phyloP scores from a whole-genome alignment of 2,797 vertebrate species.

The Neopelma chrysocephalum region DNA sequence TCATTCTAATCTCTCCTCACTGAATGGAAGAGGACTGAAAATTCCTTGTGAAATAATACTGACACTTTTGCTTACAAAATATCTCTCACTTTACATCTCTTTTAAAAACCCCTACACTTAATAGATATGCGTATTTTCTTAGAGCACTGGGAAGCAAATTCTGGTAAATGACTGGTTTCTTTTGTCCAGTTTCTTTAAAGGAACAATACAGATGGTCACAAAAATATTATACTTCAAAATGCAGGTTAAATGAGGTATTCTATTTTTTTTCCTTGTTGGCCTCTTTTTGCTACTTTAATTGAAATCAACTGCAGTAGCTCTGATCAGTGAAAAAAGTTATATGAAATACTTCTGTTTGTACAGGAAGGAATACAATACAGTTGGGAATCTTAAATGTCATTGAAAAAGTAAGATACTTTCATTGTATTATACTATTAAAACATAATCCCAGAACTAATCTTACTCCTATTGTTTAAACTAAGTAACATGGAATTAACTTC shows the following conservation, averaged over 20 bases:
- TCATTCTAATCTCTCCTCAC: background rate
- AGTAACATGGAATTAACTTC: background rate
- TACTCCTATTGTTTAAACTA: background rate
- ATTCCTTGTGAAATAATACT: background rate
- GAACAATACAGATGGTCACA: background rate
- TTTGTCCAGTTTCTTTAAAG: background rate
- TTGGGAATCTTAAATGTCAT: background rate
- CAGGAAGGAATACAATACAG: background rate
- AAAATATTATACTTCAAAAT: background rate
- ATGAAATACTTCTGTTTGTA: background rate
- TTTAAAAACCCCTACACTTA: background rate
- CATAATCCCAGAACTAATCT: background rate
- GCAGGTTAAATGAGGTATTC: background rate
- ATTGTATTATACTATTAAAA: background rate
- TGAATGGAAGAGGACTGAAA: background rate
- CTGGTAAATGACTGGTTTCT: fast-evolving
- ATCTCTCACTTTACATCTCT: background rate
- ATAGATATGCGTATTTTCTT: background rate
- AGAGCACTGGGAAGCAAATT: background rate
- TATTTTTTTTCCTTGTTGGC: background rate
- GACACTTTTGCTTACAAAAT: background rate
- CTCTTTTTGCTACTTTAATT: background rate
- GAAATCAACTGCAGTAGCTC: background rate
- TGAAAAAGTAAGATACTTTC: background rate
- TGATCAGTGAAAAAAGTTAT: background rate